Base-by-base conservation (phyloP, 2,888 invertebrate genomes). In the Rhagonycha fulva region DNA sequence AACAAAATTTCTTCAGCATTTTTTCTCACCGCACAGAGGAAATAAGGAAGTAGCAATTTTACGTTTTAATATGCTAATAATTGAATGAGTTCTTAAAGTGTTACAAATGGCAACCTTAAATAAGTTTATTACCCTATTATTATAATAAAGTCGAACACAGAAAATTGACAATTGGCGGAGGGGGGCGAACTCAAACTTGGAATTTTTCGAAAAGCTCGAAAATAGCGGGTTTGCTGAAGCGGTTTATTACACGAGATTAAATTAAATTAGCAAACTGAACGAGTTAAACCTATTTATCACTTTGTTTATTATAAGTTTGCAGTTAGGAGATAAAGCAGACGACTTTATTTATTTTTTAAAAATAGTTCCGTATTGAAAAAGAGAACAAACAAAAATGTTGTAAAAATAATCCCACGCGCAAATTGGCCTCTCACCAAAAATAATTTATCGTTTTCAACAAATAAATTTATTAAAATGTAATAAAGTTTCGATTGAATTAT, bases 81-180 rank as follows among this genome's bases (percentile, higher is more conserved):
- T 66, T 66, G 63, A 66, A 66, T 66, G 63, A 66, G 24, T 66
- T 26, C 63, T 66, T 66, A 23, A 66, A 66, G 63, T 66, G 63
- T 26, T 66, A 24, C 63, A 66, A 66, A 66, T 66, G 63, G 63
- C 63, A 66, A 47, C 47, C 47, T 47, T 47, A 47, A 47, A 47
- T 47, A 47, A 66, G 63, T 66, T 66, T 66, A 66, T 66, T 66
- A 66, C 63, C 63, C 63, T 66, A 62, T 62, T 26, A 66, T 66
- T 66, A 66, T 66, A 66, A 66, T 66, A 66, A 7, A 47, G 12
- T n/a, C n/a, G 47, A 47, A 47, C 47, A n/a, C 47, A 47, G n/a
- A 47, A 47, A 47, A 47, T 47, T 47, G n/a, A 2, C 28, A 32
- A 32, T n/a, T 47, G 2, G 26, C 26, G 32, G 1, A 1, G n/a